These are phyloP conservation scores for Apogon hyalosoma DNA, from an alignment of 2,797 vertebrate species.

Conservation along the genomic window DNA sequence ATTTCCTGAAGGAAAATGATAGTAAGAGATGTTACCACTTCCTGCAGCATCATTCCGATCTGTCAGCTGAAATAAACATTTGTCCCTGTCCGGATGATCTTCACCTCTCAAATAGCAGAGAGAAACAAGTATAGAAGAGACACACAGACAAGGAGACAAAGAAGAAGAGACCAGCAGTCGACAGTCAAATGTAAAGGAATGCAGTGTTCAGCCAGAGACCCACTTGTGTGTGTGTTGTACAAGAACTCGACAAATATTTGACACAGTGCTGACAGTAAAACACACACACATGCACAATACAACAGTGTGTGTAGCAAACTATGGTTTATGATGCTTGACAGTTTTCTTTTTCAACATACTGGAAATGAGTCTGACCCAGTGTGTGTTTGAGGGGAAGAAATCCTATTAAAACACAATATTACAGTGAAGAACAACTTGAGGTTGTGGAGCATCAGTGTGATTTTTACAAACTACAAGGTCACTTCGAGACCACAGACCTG, in stretches of 20 bases:
- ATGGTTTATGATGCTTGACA: not conserved
- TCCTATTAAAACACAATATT: not conserved
- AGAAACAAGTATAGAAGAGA: not conserved
- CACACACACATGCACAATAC: slow-evolving; percentile 9
- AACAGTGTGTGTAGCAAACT: not conserved
- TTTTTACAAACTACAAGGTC: no score
- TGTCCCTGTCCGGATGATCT: not conserved
- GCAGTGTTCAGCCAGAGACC: slow-evolving; percentile 1
- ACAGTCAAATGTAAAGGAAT: slow-evolving; percentile 17
- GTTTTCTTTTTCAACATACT: not conserved
- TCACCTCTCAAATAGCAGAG: not conserved
- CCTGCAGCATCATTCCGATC: slow-evolving; percentile 58
- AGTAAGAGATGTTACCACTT: slow-evolving; percentile 74
- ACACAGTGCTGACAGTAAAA: slow-evolving; percentile 25
- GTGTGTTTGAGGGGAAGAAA: not conserved
- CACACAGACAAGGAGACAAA: not conserved
- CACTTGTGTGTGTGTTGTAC: slow-evolving; percentile 19
- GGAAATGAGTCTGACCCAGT: not conserved
- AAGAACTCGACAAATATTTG: slow-evolving; percentile 45
- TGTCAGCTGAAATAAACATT: slow-evolving; percentile 55
- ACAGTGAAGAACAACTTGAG: not conserved
- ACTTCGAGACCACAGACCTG: no score
- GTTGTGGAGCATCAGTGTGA: not conserved
- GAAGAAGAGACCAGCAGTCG: not conserved
- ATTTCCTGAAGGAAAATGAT: slow-evolving; percentile 81